phyloP scores from a whole-genome alignment of 2,797 vertebrate genomes.

The Girardinus metallicus region DNA sequence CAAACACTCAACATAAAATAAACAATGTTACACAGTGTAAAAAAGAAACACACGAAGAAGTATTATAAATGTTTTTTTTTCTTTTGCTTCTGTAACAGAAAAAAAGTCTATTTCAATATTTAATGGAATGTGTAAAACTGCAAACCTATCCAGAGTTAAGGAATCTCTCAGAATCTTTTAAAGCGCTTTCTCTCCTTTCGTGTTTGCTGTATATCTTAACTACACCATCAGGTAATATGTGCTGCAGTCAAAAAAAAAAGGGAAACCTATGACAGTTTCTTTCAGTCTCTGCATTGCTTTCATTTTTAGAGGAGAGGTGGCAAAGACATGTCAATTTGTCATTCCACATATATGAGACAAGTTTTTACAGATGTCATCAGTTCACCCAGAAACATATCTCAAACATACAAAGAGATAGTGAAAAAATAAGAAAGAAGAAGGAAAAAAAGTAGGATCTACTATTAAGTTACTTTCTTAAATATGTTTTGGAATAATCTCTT shows the following conservation, averaged over 20 bases:
- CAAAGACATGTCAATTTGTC: neutral
- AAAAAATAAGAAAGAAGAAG: neutral
- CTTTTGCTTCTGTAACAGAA: constrained; percentile 21
- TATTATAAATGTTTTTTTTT: constrained; percentile 32
- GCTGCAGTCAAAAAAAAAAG: neutral
- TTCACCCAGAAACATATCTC: neutral
- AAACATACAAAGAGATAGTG: neutral
- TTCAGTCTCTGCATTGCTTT: constrained; percentile 1
- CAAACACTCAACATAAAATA: constrained; percentile 38
- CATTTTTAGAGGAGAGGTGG: neutral
- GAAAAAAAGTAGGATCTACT: neutral
- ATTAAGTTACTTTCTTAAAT: constrained; percentile 13
- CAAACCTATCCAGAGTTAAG: constrained; percentile 2
- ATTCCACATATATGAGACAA: neutral
- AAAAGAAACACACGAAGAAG: constrained; percentile 40
- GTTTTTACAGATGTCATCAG: neutral
- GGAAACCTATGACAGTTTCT: neutral
- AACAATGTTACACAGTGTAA: constrained; percentile 60
- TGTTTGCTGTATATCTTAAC: constrained; percentile 4
- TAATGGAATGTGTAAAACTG: constrained; percentile 29
- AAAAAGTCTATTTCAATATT: constrained; percentile 23
- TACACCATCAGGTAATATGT: neutral
- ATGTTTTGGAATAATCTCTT: constrained; percentile 28
- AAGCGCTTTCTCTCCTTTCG: neutral
- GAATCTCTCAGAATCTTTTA: neutral